Conservation (phyloP, 2,113 vertebrate species). For the Helogale parvula region DNA sequence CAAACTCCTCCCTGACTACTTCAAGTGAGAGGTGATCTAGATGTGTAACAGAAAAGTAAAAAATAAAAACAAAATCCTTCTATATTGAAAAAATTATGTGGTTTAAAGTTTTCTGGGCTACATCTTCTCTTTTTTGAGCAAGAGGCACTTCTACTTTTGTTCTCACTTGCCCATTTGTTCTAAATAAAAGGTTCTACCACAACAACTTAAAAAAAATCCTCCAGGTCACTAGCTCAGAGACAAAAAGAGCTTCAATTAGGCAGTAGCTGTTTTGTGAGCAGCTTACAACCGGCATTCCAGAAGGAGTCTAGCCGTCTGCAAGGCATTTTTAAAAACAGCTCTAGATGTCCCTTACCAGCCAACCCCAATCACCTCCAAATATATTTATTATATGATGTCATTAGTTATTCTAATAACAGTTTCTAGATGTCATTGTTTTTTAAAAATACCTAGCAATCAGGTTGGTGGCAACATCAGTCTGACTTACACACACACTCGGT, state of each 20-base stretch:
- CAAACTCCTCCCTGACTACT: neutral
- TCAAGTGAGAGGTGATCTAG: neutral
- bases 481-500: neutral
- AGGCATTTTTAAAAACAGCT: slow-evolving; percentile 10
- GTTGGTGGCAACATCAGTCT: neutral
- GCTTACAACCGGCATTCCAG: neutral
- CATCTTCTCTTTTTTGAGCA: neutral
- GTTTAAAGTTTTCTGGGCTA: slow-evolving; percentile 1
- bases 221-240: neutral
- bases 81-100: neutral
- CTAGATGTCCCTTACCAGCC: neutral
- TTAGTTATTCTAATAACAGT: slow-evolving; percentile 44
- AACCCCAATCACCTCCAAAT: neutral
- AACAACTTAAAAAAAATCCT: neutral
- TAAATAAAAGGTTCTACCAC: slow-evolving; percentile 35
- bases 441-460: neutral
- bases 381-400: neutral
- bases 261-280: neutral
- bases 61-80: neutral
- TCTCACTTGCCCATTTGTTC: slow-evolving; percentile 19
- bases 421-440: neutral
- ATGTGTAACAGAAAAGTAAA: neutral
- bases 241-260: neutral
- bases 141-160: slow-evolving; percentile 1
- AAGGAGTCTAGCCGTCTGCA: neutral